Percentiles rank a stretch among this genome's conserved stretches.
Evolutionary conservation across 2,113 vertebrate genomes (phyloP).

Genomic region (Ctenodactylus gundi): DNA sequence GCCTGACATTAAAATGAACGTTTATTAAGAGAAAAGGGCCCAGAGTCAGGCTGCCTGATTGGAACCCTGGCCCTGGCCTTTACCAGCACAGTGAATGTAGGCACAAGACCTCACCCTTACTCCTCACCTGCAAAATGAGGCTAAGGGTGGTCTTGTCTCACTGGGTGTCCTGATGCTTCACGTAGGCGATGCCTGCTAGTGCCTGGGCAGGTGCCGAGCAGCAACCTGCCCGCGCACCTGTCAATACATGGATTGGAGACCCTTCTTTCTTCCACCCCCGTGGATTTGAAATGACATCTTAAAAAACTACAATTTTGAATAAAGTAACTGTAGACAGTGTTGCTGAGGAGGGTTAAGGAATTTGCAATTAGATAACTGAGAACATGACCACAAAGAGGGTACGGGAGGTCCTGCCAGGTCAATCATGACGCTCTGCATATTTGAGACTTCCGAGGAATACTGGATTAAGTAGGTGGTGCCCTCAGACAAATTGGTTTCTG

Average conservation of each 20-base stretch:
- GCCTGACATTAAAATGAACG: background rate
- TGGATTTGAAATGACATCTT: background rate
- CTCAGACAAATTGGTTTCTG: slow-evolving; percentile 6
- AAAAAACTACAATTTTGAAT: slow-evolving; percentile 32
- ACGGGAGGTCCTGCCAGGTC: background rate
- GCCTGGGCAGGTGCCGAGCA: background rate
- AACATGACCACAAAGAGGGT: slow-evolving; percentile 37
- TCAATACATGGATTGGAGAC: background rate
- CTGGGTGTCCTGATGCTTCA: background rate
- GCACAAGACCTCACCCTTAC: background rate
- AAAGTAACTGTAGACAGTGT: background rate
- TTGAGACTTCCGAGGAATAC: background rate
- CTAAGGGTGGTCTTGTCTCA: background rate
- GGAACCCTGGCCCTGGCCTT: background rate
- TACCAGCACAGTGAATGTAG: background rate
- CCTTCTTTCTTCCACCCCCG: background rate
- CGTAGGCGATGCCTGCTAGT: background rate
- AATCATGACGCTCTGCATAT: background rate
- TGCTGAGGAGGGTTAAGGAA: background rate
- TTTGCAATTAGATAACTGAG: slow-evolving; percentile 28
- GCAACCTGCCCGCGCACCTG: background rate
- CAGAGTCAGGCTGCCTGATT: background rate
- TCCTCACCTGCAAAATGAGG: background rate
- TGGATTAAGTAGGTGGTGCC: slow-evolving; percentile 17
- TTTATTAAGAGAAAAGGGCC: background rate